These are phyloP conservation scores for Mus musculus DNA, from an alignment of 2,113 vertebrate species.

Conservation along the genomic window DNA sequence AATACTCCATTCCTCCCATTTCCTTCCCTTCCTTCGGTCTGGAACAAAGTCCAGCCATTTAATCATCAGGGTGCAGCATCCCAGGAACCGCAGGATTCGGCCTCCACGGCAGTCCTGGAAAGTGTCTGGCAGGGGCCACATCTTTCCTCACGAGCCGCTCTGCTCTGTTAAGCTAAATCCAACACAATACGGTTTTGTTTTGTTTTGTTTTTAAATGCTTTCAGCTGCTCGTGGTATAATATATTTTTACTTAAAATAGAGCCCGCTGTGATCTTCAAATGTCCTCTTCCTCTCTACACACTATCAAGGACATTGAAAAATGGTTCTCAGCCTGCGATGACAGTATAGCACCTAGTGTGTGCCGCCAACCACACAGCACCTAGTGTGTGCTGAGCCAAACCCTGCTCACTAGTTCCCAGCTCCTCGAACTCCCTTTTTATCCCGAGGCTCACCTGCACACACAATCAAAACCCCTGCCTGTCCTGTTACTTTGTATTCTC, in stretches of 20 bases:
- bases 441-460: neutral
- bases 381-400: neutral
- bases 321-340: neutral
- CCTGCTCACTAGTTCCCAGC: neutral
- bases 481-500: neutral
- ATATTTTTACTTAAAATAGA: constrained; percentile 54
- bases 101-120: constrained; percentile 71
- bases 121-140: constrained; percentile 65
- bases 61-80: constrained; percentile 71
- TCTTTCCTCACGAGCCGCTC: constrained; percentile 13
- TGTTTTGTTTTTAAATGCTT: neutral
- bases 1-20: constrained; percentile 73
- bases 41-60: constrained; percentile 67
- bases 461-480: neutral
- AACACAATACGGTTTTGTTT: constrained; percentile 29
- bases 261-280: neutral
- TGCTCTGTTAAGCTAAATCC: constrained; percentile 60
- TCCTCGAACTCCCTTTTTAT: neutral
- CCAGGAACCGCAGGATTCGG: constrained; percentile 67
- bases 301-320: neutral
- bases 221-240: neutral
- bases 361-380: too few relatives aligned
- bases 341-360: too few relatives aligned
- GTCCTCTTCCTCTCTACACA: neutral
- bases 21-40: constrained; percentile 78